Evolutionary conservation across 2,888 invertebrate species (phyloP), one percentile per base, ranked within the genome.

Genomic region (Brenthis daphne): DNA sequence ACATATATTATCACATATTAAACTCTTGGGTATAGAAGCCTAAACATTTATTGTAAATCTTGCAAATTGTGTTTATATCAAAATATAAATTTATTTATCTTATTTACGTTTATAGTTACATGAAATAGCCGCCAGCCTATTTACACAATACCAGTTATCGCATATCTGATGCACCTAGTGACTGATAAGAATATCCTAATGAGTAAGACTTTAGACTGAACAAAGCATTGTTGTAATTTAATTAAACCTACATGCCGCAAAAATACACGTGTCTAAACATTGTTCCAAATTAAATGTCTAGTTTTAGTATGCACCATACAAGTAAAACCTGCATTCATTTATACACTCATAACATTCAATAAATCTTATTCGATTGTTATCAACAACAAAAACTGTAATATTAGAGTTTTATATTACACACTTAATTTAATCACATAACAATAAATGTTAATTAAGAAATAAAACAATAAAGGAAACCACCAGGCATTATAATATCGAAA

Each of bases 71-170:
- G 63, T 68, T 33, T 63, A 14, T 47, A 51, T 71, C 63, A 65
- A 24, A 71, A 63, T 69, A 64, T 57, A 69, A 64, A 69, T 20
- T n/a, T 53, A 66, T 54, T 60, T 78, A 77, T 80, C 78, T 77
- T 77, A 73, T 78, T 77, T 80, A 74, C 75, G 75, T 75, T 56
- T 58, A 65, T 73, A 74, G 67, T 72, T 80, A 74, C 76, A 74
- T 77, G 78, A 81, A 79, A 80, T 77, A 75, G 74, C 79, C 78
- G 76, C 73, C 74, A 76, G 74, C 76, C 76, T 84, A 77, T 82
- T 83, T 81, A 82, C 82, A 81, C 72, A 78, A 69, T 73, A 73
- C 71, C 68, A 69, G 74, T 78, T 82, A 82, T 82, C 81, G 77
- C 55, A 61, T 60, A 57, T 61, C 58, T 64, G 57, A 58, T 56